Evolutionary conservation across 2,888 invertebrate species (phyloP).

Genomic region (Trissoscelio sp.): DNA sequence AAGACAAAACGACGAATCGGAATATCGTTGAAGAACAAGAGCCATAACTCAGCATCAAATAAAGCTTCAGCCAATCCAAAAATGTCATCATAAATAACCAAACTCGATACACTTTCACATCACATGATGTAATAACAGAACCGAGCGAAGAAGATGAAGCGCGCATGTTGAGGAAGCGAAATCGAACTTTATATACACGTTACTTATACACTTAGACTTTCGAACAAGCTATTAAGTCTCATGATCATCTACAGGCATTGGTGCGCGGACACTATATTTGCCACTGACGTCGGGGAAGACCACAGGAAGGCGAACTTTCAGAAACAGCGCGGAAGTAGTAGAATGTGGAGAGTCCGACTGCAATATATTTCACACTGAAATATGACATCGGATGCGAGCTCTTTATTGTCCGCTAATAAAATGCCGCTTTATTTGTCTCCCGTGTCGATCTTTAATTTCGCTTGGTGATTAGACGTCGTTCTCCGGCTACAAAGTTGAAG

Average conservation of each 20-base stretch:
- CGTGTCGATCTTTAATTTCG: constrained; percentile 9
- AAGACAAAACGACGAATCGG: too few relatives aligned
- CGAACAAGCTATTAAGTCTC: constrained; percentile 48
- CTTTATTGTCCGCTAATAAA: constrained; percentile 26
- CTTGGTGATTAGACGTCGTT: constrained; percentile 2
- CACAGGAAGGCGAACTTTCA: constrained; percentile 49
- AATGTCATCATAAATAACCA: constrained; percentile 40
- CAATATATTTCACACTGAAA: constrained; percentile 40
- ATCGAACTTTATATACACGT: constrained; percentile 43
- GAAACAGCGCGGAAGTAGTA: constrained; percentile 46
- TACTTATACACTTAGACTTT: constrained; percentile 29
- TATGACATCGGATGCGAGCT: constrained; percentile 19
- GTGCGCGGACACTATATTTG: constrained; percentile 52
- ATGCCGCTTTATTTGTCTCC: background rate
- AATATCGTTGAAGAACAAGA: constrained; percentile 2
- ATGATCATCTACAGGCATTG: constrained; percentile 41
- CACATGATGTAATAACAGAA: constrained; percentile 25
- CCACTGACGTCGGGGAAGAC: constrained; percentile 25
- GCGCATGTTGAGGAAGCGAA: constrained; percentile 36
- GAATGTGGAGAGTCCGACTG: constrained; percentile 24
- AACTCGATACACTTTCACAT: constrained; percentile 19
- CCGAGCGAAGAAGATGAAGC: constrained; percentile 31
- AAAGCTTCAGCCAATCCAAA: constrained; percentile 18
- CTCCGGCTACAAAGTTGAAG: constrained; percentile 25
- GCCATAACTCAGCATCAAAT: constrained; percentile 8